Base-by-base conservation (phyloP, 2,113 vertebrate species). In the Chaetodon auriga region DNA sequence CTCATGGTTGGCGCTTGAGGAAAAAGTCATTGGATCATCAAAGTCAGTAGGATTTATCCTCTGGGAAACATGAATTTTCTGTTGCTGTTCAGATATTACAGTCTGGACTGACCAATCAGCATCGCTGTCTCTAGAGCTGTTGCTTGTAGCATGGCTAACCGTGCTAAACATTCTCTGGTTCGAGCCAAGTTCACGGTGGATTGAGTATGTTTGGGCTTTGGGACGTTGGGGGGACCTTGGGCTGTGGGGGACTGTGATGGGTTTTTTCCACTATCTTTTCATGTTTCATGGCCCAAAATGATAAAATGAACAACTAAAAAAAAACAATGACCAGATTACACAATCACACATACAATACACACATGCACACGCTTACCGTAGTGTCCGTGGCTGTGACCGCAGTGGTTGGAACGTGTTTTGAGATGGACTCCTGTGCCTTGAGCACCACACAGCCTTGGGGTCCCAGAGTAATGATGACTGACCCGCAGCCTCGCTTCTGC, bases 391-490 rank as follows among this genome's bases (percentile, higher is more conserved):
- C 93, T 53, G 87, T 95, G 87, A 97, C 96, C 3, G 93, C 92
- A 54, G 93, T 73, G 13, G 96, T 92, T 69, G 96, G 96, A 87
- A 99, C 88, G 51, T 97, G 96, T 87, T 95, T 96, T 21, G 95
- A 95, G 71, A 80, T 55, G 7, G 94, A 92, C 48, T 96, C 94
- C 25, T 93, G 85, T 83, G 85, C 93, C 68, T 96, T 93, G 71
- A 97, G 90, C 88, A 97, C 93, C 93, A 99, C 94, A 38, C 97
- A 97, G 80, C 98, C 98, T 82, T 96, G 95, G 69, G 96, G 94
- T 83, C 98, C 98, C 86, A 99, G 86, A 54, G 98, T 99, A 92
- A 99, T 57, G 86, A 99, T 92, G 12, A 96, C 96, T 0, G 96
- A 87, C 65, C 90, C 91, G 84, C 98, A 99, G 75, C 98, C 98